Conservation (phyloP, 2,797 vertebrate species). For the Pipistrellus pygmaeus region DNA sequence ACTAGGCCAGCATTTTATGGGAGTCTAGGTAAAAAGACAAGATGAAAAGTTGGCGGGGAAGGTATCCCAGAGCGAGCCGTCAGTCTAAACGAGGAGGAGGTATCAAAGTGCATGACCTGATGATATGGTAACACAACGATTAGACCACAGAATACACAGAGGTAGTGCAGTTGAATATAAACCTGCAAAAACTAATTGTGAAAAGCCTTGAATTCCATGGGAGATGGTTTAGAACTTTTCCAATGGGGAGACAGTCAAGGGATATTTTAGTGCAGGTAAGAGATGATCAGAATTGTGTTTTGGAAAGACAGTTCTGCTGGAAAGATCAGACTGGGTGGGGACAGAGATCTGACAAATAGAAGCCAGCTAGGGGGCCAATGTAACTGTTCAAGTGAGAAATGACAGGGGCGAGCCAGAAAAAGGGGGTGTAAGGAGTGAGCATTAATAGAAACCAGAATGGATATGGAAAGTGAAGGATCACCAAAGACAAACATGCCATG, state of each 20-base stretch:
- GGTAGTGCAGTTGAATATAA: background rate
- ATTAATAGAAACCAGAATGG: background rate
- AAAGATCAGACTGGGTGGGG: background rate
- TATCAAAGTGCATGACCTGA: background rate
- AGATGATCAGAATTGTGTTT: slow-evolving; percentile 4
- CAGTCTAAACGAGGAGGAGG: background rate
- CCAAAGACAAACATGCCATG: background rate
- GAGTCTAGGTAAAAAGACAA: background rate
- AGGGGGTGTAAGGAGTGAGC: background rate
- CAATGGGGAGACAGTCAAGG: background rate
- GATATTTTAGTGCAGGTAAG: background rate
- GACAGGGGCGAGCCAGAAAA: background rate
- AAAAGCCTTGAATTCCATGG: background rate
- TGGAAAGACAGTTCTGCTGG: background rate
- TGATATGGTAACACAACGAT: background rate
- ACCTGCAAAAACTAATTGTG: background rate
- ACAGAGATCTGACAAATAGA: background rate
- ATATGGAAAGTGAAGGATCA: background rate
- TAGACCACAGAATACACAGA: background rate
- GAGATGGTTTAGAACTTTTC: background rate
- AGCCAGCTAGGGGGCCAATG: background rate
- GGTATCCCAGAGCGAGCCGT: background rate
- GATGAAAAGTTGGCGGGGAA: background rate
- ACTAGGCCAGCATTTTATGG: background rate
- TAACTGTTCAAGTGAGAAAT: background rate